Evolutionary conservation across 2,113 vertebrate species (phyloP).

Genomic region (Dasyornis broadbenti): DNA sequence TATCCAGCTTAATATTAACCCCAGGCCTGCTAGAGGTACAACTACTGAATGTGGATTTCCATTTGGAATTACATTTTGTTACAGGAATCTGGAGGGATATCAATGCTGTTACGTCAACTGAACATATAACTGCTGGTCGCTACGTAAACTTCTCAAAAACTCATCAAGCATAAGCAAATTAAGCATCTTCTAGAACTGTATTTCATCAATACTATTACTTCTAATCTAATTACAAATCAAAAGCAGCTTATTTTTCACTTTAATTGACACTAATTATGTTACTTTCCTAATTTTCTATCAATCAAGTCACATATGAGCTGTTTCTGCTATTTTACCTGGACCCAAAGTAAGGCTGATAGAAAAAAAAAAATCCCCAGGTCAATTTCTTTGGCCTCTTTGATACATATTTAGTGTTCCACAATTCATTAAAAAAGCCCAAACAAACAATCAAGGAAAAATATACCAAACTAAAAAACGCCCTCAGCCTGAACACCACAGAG

Average conservation of each 20-base stretch:
- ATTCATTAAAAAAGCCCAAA: not conserved
- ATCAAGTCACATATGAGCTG: not conserved
- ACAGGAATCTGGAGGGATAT: fast-evolving
- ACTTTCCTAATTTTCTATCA: not conserved
- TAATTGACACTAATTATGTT: not conserved
- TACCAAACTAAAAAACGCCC: not conserved
- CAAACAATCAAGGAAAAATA: not conserved
- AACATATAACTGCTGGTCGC: not conserved
- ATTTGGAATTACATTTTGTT: not conserved
- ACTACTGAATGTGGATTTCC: not conserved
- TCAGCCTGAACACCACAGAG: not conserved
- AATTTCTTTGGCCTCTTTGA: not conserved
- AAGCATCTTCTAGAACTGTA: not conserved
- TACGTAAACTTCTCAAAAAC: not conserved
- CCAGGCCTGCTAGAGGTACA: not conserved
- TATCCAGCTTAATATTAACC: not conserved
- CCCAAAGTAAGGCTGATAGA: not conserved
- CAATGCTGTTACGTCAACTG: not conserved
- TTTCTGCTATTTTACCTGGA: not conserved
- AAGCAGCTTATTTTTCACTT: not conserved
- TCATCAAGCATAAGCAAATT: not conserved
- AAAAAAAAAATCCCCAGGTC: not conserved
- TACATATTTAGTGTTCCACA: not conserved
- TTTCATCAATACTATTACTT: not conserved
- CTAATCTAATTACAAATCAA: not conserved